Evolutionary conservation across 2,888 invertebrate species (phyloP), one percentile per base, ranked within the genome.

Genomic region (Bedellia somnulentella): DNA sequence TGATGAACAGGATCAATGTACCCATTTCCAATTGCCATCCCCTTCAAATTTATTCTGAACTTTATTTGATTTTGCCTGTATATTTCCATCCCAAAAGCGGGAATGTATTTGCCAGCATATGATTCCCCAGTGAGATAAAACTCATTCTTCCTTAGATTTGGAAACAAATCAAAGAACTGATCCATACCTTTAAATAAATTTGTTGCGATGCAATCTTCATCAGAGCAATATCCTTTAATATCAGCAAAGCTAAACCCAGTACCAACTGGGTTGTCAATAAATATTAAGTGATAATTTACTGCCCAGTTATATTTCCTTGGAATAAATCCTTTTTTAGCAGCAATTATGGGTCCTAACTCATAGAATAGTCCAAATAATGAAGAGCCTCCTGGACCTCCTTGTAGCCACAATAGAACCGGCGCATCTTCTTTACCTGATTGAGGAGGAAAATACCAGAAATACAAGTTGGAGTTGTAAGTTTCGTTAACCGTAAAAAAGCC

Each of bases 391-490:
- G 81, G 81, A 1, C 81, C 81, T 1, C 81, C 81, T 54, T 81
- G 80, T 1, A 81, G 56, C 81, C 81, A 81, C 2, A 81, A 45
- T 1, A 80, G 31, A 1, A 81, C 52, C 1, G 81, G 80, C 0
- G 78, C 77, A 3, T 51, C 46, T 16, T 49, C 41, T 9, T 52
- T 46, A 24, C 58, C 56, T 4, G 52, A 57, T 43, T 68, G 58
- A 1, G 82, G 63, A 10, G 81, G 81, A 43, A 83, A 82, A 44
- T 81, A 83, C 83, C 83, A 84, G 54, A 83, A 83, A 51, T 80
- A 84, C 35, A 80, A 54, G 50, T 83, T 81, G 2, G 81, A 80
- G 33, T 79, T 59, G 40, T 57, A 73, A 3, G 53, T 57, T 35
- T 77, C 63, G 44, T 84, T 73, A 9, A 84, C 79, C 1, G 83